These are phyloP conservation scores for Porphyrio hochstetteri DNA, from an alignment of 2,113 vertebrate species.

Conservation along the genomic window DNA sequence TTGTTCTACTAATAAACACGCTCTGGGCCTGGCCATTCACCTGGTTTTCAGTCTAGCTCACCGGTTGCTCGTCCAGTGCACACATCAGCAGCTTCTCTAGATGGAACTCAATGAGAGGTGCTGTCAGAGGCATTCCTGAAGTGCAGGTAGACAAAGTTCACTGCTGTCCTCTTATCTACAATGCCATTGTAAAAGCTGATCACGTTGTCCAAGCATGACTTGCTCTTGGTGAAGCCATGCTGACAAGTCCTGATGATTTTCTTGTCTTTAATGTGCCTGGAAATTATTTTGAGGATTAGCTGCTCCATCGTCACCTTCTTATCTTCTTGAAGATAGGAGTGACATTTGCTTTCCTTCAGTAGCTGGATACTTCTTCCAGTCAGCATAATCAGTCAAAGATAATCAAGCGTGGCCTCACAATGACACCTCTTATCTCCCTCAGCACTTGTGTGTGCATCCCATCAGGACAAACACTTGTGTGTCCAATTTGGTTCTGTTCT, in stretches of 20 bases:
- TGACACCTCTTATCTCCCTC: background rate
- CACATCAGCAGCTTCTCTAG: background rate
- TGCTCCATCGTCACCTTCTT: background rate
- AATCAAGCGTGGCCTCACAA: background rate
- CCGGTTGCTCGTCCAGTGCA: background rate
- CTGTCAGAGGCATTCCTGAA: background rate
- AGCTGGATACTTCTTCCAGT: background rate
- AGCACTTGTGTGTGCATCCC: background rate
- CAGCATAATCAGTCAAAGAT: background rate
- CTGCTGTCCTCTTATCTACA: background rate
- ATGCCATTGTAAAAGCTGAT: background rate
- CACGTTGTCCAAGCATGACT: background rate
- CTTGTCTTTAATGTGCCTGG: background rate
- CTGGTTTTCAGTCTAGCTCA: background rate
- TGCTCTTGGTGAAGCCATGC: background rate
- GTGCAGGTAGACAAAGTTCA: background rate
- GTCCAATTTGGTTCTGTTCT: background rate
- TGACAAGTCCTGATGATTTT: background rate
- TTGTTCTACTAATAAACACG: background rate
- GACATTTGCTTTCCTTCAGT: background rate
- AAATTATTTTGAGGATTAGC: background rate
- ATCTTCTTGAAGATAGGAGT: background rate
- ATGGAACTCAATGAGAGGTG: accelerated
- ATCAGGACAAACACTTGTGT: background rate
- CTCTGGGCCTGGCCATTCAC: background rate